Evolutionary conservation across 2,113 vertebrate species (phyloP), one percentile per base, ranked within the genome.

Genomic region (Odontesthes bonariensis): DNA sequence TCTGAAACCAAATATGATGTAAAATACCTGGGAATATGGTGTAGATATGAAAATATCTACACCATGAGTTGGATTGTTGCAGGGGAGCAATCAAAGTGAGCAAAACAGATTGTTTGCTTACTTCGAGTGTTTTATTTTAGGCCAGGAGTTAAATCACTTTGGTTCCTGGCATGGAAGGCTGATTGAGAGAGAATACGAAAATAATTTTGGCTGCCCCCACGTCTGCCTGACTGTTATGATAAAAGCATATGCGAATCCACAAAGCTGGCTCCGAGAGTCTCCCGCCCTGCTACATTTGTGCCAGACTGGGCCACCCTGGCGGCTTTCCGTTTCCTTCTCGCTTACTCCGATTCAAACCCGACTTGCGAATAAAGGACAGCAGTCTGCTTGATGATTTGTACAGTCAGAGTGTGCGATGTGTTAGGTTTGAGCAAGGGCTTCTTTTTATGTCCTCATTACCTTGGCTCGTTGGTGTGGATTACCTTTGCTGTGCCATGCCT

Each of bases 321-420:
- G 38, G 57, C 60, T 75, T 57, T 10, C 54, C 55, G 38, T 85
- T 88, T 84, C 54, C 53, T 85, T 86, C 78, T 84, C 84, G 87
- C 84, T 75, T 82, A 40, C 27, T 69, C 73, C 72, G 86, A 86
- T 92, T 88, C 83, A 86, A 88, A 71, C 63, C 42, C 38, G 70
- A 75, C 81, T 85, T 82, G 84, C 63, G 86, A 88, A 88, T 79
- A 84, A 86, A 85, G 76, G 75, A 82, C 87, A 75, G 27, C 71
- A 76, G 58, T 61, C 60, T 58, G 81, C 44, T 56, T 20, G 61
- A 8, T 77, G 46, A 73, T 68, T 64, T 66, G 71, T 60, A 19
- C 19, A 19, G 42, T 40, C 27, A 51, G 81, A 69, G 77, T 13
- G 57, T 60, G 61, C 67, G 17, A 9, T 35, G 63, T 32, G 54